Conservation (phyloP, 2,113 vertebrate genomes). For the Scolopax mira region DNA sequence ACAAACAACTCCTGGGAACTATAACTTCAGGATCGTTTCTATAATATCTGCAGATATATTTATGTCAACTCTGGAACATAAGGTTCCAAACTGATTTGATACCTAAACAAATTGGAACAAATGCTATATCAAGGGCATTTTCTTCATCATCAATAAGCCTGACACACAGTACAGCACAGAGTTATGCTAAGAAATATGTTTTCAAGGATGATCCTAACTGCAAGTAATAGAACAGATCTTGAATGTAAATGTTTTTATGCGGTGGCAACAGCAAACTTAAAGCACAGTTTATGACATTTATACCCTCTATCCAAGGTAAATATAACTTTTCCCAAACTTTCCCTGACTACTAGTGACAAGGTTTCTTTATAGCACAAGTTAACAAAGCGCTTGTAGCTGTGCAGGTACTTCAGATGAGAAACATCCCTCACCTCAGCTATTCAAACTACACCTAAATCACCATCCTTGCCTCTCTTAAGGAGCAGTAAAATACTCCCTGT, state of each 20-base stretch:
- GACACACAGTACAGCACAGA: background rate
- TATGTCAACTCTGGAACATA: background rate
- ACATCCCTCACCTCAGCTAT: background rate
- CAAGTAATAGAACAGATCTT: background rate
- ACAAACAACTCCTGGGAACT: slow-evolving; percentile 3
- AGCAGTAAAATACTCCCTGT: background rate
- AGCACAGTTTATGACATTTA: background rate
- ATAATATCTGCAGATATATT: background rate
- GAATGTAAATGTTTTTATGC: background rate
- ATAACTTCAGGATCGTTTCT: background rate
- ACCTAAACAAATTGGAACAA: slow-evolving; percentile 3
- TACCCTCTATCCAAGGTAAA: background rate
- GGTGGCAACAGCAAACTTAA: background rate
- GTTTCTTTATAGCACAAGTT: slow-evolving; percentile 15
- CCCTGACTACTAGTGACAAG: background rate
- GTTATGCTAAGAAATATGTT: background rate
- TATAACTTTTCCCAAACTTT: slow-evolving; percentile 3
- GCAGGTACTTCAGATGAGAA: slow-evolving; percentile 27
- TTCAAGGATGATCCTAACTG: background rate
- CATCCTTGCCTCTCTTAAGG: background rate
- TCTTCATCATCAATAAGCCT: background rate
- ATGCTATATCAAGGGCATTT: background rate
- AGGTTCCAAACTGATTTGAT: slow-evolving; percentile 10
- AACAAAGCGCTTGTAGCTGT: background rate
- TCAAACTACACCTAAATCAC: background rate